A percentile compares a stretch with the other conserved stretches of the same genome.
Evolutionary conservation across 2,888 invertebrate genomes (phyloP).

Genomic region (Axea sp.): DNA sequence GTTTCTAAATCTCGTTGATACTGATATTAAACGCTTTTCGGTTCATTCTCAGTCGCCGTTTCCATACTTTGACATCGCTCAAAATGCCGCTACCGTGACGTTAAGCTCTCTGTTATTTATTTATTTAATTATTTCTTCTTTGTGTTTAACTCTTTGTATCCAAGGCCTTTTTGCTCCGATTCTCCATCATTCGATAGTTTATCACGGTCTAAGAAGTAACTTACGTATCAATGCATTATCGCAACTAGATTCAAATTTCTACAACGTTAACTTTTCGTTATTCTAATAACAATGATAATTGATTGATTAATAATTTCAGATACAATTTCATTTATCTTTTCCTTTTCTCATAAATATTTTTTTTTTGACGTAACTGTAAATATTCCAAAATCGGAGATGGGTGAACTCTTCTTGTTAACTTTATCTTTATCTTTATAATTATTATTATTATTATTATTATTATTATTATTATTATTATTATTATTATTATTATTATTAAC

Average conservation of each 20-base stretch:
- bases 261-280: conserved; percentile 58
- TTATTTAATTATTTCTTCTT: conserved; percentile 29
- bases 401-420: conserved; percentile 5
- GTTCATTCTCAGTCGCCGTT: conserved; percentile 56
- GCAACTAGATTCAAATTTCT: conserved; percentile 56
- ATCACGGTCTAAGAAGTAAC: conserved; percentile 60
- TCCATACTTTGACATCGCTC: conserved; percentile 53
- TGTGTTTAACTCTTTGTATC: conserved; percentile 43
- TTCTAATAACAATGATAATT: conserved; percentile 61
- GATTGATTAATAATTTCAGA: conserved; percentile 52
- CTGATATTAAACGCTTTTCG: conserved; percentile 60
- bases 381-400: conserved; percentile 47
- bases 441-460: too few species aligned
- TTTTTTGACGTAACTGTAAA: conserved; percentile 46
- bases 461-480: too few species aligned
- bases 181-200: conserved; percentile 42
- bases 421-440: too few species aligned
- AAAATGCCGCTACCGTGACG: conserved; percentile 56
- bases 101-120: conserved; percentile 50
- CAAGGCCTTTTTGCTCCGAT: conserved; percentile 56
- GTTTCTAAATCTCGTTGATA: conserved; percentile 71
- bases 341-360: conserved; percentile 51
- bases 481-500: background rate
- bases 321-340: conserved; percentile 31
- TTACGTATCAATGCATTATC: conserved; percentile 55